Conservation (phyloP, 2,888 invertebrate species). For the Papilio elwesi region DNA sequence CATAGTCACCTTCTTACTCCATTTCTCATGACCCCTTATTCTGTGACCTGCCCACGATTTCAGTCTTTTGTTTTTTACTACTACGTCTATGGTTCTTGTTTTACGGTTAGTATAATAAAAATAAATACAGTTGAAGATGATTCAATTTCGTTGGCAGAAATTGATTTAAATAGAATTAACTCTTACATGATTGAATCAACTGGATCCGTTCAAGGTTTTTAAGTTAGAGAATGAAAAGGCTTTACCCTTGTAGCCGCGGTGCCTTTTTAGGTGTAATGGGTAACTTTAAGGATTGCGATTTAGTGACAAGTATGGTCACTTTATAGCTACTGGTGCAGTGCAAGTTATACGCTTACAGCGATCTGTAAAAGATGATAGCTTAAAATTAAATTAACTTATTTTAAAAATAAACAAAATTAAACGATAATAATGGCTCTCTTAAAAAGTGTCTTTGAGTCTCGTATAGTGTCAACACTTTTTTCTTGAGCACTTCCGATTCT, state of each 20-base stretch:
- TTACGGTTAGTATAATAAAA: no score
- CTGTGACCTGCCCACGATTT: no score
- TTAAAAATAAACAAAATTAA: no score
- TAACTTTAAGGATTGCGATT: conserved; percentile 19
- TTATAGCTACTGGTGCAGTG: conserved; percentile 26
- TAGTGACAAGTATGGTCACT: conserved; percentile 20
- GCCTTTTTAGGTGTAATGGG: conserved; percentile 23
- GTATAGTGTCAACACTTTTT: no score
- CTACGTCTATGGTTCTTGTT: no score
- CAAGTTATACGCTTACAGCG: conserved; percentile 23
- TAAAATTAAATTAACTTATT: background rate
- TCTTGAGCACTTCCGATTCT: no score
- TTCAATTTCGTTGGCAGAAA: background rate
- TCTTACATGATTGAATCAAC: background rate
- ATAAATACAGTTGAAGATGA: background rate
- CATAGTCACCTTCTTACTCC: no score
- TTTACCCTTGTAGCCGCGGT: conserved; percentile 20
- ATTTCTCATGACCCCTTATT: no score
- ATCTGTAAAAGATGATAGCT: background rate
- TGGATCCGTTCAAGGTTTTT: background rate
- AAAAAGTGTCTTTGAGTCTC: no score
- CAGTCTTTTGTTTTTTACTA: no score
- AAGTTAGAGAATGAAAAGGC: conserved; percentile 14
- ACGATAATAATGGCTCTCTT: no score
- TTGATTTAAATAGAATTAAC: background rate